These are phyloP conservation scores for Lipophrys pholis DNA, from an alignment of 2,113 vertebrate species.

Conservation along the genomic window DNA sequence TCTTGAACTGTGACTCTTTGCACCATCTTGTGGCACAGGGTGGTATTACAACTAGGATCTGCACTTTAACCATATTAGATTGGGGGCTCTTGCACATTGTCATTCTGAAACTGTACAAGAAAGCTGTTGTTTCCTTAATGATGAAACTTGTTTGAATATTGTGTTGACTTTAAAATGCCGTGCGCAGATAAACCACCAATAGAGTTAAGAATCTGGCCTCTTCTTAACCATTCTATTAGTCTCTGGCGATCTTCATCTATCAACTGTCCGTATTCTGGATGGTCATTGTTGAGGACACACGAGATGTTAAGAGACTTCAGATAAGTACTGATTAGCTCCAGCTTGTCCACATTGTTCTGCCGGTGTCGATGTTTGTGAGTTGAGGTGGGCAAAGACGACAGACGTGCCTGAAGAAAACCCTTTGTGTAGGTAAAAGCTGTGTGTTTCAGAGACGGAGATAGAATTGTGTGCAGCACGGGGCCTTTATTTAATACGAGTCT, in stretches of 20 bases:
- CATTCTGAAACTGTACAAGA: too few relatives aligned
- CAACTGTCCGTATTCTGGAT: neutral
- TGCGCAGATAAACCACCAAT: neutral
- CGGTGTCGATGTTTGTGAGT: slow-evolving; percentile 23
- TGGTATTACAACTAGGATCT: too few relatives aligned
- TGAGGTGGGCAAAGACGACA: neutral
- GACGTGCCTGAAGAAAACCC: slow-evolving; percentile 11
- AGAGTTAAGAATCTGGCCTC: neutral
- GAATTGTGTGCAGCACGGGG: slow-evolving; percentile 59
- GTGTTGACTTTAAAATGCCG: too few relatives aligned
- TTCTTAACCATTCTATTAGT: neutral
- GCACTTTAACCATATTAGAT: too few relatives aligned
- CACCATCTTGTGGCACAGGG: too few relatives aligned
- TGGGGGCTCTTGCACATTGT: too few relatives aligned
- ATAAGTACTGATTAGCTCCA: slow-evolving; percentile 55
- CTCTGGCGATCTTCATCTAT: neutral
- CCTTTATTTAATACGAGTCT: slow-evolving; percentile 54
- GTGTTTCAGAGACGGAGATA: slow-evolving; percentile 55
- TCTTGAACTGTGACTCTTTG: too few relatives aligned
- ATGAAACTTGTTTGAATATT: too few relatives aligned
- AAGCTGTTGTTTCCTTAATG: too few relatives aligned
- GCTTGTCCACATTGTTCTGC: slow-evolving; percentile 40
- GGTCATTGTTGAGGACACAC: slow-evolving; percentile 19
- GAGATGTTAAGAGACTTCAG: slow-evolving; percentile 27
- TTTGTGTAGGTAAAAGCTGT: slow-evolving; percentile 15